A percentile compares a stretch with the other conserved stretches of the same genome.
phyloP scores from a whole-genome alignment of 2,797 vertebrate species.

The Tragopan temminckii region DNA sequence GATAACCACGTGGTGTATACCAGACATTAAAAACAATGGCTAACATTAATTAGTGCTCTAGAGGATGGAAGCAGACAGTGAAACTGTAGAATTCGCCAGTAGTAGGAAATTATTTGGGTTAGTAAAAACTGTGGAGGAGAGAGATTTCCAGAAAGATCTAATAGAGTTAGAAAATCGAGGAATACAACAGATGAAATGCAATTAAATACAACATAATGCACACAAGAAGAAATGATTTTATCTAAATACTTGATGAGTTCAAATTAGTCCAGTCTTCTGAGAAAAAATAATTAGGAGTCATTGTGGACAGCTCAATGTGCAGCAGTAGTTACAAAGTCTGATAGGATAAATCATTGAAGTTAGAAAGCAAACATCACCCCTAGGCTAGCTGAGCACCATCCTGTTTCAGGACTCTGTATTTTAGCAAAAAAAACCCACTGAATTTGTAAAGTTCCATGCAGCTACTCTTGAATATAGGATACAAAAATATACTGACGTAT shows the following conservation, averaged over 20 bases:
- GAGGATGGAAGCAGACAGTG: conserved; percentile 49
- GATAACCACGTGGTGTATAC: conserved; percentile 39
- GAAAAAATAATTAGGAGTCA: conserved; percentile 74
- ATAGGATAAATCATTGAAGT: conserved; percentile 59
- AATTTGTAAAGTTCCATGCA: conserved; percentile 21
- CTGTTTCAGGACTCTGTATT: background rate
- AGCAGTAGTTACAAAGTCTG: conserved; percentile 60
- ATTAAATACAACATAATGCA: conserved; percentile 72
- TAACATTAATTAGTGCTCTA: conserved; percentile 57
- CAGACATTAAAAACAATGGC: conserved; percentile 60
- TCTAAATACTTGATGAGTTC: conserved; percentile 55
- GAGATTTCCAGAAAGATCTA: conserved; percentile 43
- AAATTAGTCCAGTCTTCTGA: conserved; percentile 69
- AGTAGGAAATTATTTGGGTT: conserved; percentile 55
- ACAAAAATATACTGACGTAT: conserved; percentile 7
- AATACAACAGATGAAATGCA: conserved; percentile 71
- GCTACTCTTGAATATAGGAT: background rate
- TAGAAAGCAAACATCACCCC: conserved; percentile 49
- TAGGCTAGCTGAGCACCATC: conserved; percentile 30
- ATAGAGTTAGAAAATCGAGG: conserved; percentile 39
- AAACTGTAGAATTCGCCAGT: conserved; percentile 33
- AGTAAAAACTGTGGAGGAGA: conserved; percentile 55
- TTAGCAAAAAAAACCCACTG: background rate
- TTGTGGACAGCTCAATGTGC: conserved; percentile 74
- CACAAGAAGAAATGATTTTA: conserved; percentile 61